Evolutionary conservation across 2,888 invertebrate species (phyloP), one percentile per base, ranked within the genome.

Genomic region (Pollenia amentaria): DNA sequence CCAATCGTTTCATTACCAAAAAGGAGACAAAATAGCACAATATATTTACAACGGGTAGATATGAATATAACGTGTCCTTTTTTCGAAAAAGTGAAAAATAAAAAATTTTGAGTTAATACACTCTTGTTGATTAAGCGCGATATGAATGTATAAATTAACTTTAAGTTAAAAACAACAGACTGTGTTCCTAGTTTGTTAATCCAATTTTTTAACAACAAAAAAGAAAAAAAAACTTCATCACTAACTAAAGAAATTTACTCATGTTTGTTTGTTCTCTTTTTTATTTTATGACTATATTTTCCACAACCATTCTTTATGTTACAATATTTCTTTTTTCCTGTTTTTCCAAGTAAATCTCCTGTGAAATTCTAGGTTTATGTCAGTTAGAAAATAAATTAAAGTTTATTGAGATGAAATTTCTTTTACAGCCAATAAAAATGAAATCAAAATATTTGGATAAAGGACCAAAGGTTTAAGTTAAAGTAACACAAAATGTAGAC

Each of bases 391-490:
- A 77, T 48, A 48, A 48, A 82, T 82, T 81, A 57, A 69, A 60
- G 60, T 75, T 73, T 75, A 75, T 75, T 75, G 75, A 75, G 57
- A 48, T 75, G 73, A 81, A 75, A 67, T 75, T 67, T 78, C 40
- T 60, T 65, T 65, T 67, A 65, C 42, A 57, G 42, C 42, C 65
- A 72, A 72, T 82, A 75, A 75, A 75, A 69, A 69, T 46, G 29
- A 69, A 77, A 72, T 83, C 57, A 65, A 73, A 44, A 69, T 18
- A 65, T 65, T 38, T 60, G 9, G 11, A 1, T 16, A 73, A 46
- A 55, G 65, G 53, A 51, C 53, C 9, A 48, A 53, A 44, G 53
- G 16, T 44, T 67, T 29, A 12, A 73, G 38, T 64, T 72, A 64
- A 55, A 16, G 12, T 21, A 55, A 55, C 46, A 12, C 8, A 42